Evolutionary conservation across 2,888 invertebrate species (phyloP), one percentile per base, ranked within the genome.

Genomic region (Anticlea derivata): DNA sequence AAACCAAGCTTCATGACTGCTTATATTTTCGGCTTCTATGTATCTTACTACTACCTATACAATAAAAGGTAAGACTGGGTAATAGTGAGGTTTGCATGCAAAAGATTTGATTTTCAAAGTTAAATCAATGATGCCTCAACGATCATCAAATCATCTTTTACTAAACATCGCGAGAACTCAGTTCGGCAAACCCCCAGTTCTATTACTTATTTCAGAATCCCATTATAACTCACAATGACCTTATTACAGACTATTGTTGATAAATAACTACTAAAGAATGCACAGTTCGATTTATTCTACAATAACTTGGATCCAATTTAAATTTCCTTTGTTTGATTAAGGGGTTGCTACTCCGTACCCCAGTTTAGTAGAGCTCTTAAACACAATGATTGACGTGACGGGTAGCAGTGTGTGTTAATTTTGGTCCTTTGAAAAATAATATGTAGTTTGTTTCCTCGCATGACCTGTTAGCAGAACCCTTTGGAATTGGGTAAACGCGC

Each of bases 251-350:
- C 24, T 44, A 24, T 45, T 33, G 39, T 49, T 35, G 27, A 46
- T 33, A 52, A 48, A 60, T 49, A 55, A 26, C 48, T 52, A 58
- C 38, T 78, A 73, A 78, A 79, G 73, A 75, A 78, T 77, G 73
- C 73, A 74, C 68, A 71, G 57, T 73, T 70, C 73, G 66, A 76
- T 76, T 69, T 68, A 61, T 61, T 61, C 61, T 61, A 68, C 68
- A 68, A 67, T 72, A 71, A 70, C 68, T 73, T 56, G 65, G 66
- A 77, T 78, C 69, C 73, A 78, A 80, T 79, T 78, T 75, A 44
- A 68, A 72, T 64, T 71, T 70, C 70, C 63, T 68, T 78, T 77
- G 77, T 80, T 75, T 68, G 61, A 52, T 12, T 48, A 54, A 50
- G 69, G 67, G 70, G 68, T 70, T 66, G 70, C 71, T 63, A 60